phyloP scores from a whole-genome alignment of 1,140 invertebrate genomes.

The Zaprionus africanus region DNA sequence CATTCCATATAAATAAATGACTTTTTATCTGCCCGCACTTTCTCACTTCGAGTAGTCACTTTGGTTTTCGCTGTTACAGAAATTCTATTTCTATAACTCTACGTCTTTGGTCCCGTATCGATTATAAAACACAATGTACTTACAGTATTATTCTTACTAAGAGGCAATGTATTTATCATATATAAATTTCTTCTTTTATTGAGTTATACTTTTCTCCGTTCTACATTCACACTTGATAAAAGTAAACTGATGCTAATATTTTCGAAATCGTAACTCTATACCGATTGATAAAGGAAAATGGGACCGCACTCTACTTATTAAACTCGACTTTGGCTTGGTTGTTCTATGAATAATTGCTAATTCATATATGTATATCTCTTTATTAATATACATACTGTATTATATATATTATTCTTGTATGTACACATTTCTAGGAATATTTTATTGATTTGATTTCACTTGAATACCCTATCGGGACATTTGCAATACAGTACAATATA shows the following conservation, averaged over 20 bases:
- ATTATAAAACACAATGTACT: background rate
- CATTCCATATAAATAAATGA: background rate
- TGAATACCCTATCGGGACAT: too few relatives aligned
- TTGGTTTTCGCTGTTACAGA: background rate
- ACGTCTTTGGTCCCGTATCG: background rate
- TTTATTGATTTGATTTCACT: background rate
- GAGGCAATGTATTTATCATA: background rate
- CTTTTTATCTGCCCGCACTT: slow-evolving; percentile 5
- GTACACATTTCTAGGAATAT: too few relatives aligned
- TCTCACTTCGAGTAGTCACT: background rate
- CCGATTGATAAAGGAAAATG: background rate
- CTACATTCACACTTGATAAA: background rate
- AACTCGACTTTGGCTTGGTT: too few relatives aligned
- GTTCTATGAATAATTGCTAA: too few relatives aligned
- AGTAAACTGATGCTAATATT: background rate
- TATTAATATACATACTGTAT: too few relatives aligned
- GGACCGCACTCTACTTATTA: background rate
- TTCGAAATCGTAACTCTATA: background rate
- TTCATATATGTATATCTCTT: too few relatives aligned
- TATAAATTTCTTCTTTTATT: background rate
- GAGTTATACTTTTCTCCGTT: background rate
- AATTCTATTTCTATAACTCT: background rate
- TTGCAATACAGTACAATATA: too few relatives aligned
- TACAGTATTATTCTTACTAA: background rate
- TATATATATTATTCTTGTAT: too few relatives aligned